Evolutionary conservation across 2,888 invertebrate species (phyloP).

Genomic region (Napeogenes inachia): DNA sequence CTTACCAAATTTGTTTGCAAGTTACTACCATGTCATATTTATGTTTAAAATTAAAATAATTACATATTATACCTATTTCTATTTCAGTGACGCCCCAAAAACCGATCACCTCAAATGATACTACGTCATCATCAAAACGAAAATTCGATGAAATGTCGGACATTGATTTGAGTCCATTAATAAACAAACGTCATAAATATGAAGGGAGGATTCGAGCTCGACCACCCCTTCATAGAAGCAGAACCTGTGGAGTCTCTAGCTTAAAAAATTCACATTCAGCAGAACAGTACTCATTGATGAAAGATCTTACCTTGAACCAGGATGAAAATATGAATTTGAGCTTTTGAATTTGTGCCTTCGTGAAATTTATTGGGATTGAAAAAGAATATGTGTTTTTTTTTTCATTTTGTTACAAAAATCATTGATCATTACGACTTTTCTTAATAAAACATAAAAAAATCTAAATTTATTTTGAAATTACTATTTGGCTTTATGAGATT

Average conservation of each 20-base stretch:
- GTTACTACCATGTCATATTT: too few relatives aligned
- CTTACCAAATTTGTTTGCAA: too few relatives aligned
- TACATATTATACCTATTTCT: not conserved
- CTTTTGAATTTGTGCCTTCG: slow-evolving; percentile 37
- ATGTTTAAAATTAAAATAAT: too few relatives aligned
- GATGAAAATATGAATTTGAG: slow-evolving; percentile 55
- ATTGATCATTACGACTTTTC: too few relatives aligned
- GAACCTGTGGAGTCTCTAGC: slow-evolving; percentile 44
- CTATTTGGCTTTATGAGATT: too few relatives aligned
- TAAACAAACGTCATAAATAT: slow-evolving; percentile 64
- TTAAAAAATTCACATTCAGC: slow-evolving; percentile 50
- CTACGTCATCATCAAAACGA: slow-evolving; percentile 57
- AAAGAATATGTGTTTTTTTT: too few relatives aligned
- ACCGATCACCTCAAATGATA: slow-evolving; percentile 42
- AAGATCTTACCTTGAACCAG: slow-evolving; percentile 37
- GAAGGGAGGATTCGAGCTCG: slow-evolving; percentile 62
- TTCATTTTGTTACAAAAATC: too few relatives aligned
- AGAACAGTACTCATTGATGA: slow-evolving; percentile 47
- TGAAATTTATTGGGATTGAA: too few relatives aligned
- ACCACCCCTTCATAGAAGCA: slow-evolving; percentile 56
- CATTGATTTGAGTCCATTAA: slow-evolving; percentile 56
- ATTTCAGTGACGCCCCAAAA: slow-evolving; percentile 51
- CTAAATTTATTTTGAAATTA: too few relatives aligned
- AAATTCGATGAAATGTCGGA: slow-evolving; percentile 60
- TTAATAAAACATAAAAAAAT: too few relatives aligned